Conservation (phyloP, 2,113 vertebrate genomes). For the Neotragus pygmaeus region DNA sequence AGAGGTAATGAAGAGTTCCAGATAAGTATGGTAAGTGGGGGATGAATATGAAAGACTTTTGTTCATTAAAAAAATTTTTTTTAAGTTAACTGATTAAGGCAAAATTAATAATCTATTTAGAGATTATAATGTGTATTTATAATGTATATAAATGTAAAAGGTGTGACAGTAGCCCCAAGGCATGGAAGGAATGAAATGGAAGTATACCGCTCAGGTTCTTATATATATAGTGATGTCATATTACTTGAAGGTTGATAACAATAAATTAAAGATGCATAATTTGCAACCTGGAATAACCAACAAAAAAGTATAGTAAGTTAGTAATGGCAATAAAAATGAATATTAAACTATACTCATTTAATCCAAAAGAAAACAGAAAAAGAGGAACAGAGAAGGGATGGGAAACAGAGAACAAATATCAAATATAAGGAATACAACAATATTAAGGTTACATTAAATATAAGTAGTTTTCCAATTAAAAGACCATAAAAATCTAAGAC, state of each 20-base stretch:
- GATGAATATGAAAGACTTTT: background rate
- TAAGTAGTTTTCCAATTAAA: background rate
- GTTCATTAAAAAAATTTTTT: background rate
- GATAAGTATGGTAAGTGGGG: background rate
- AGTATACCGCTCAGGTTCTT: background rate
- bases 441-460: slow-evolving; percentile 10
- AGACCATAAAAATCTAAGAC: slow-evolving; percentile 9
- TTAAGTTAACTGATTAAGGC: background rate
- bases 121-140: background rate
- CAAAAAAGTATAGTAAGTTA: background rate
- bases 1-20: background rate
- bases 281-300: background rate
- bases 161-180: background rate
- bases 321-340: background rate
- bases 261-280: background rate
- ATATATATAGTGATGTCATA: background rate
- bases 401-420: background rate
- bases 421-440: background rate
- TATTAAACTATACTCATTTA: slow-evolving; percentile 3
- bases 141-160: background rate
- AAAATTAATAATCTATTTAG: slow-evolving; percentile 24
- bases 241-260: background rate
- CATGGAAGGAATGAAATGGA: background rate
- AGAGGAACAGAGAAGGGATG: background rate
- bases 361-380: background rate